Conservation (phyloP, 2,113 vertebrate genomes). For the Eira barbara region DNA sequence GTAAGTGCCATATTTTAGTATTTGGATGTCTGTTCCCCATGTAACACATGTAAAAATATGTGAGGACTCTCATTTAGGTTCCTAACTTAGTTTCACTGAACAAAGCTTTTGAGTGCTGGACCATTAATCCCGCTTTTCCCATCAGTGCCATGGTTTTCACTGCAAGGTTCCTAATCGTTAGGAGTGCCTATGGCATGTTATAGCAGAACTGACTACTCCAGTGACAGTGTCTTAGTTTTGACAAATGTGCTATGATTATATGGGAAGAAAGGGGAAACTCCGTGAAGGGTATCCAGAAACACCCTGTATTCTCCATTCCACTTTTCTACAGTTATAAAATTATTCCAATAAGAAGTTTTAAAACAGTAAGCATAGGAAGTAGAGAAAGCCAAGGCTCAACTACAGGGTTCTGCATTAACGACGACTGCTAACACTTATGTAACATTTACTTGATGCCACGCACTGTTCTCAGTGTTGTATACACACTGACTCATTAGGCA, state of each 20-base stretch:
- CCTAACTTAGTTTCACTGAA: neutral
- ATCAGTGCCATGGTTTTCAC: neutral
- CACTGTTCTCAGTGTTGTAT: neutral
- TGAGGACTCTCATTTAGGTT: neutral
- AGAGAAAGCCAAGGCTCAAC: neutral
- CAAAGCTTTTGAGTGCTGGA: neutral
- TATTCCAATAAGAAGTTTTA: neutral
- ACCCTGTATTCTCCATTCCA: neutral
- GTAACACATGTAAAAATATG: neutral
- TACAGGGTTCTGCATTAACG: neutral
- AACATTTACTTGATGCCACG: neutral
- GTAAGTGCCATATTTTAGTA: neutral
- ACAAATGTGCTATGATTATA: neutral
- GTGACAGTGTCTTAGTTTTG: neutral
- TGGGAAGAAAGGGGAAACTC: neutral
- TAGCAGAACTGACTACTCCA: neutral
- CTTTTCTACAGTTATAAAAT: neutral
- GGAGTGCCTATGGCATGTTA: neutral
- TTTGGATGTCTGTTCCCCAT: neutral
- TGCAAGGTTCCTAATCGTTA: neutral
- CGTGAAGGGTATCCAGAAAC: neutral
- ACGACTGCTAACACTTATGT: neutral
- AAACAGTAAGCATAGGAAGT: neutral
- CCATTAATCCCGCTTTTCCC: neutral
- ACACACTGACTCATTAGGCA: neutral